Percentiles rank a stretch among this genome's conserved stretches.
Conservation (phyloP, 2,888 invertebrate genomes). For the Limnephilus marmoratus region DNA sequence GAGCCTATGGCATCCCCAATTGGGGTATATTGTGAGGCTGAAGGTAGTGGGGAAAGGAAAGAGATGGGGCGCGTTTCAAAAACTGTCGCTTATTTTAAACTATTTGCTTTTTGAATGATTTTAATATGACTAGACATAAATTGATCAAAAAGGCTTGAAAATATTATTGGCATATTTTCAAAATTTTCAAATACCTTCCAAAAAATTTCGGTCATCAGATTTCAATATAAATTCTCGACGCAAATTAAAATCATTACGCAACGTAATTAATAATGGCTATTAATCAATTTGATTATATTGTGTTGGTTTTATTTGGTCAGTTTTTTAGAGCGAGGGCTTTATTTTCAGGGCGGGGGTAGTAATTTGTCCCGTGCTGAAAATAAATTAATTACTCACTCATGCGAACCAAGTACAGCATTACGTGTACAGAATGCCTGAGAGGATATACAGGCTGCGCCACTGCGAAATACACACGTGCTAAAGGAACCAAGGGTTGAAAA, state of each 20-base stretch:
- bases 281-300: background rate
- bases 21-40: too few relatives aligned
- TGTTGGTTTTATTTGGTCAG: background rate
- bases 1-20: too few relatives aligned
- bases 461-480: background rate
- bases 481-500: background rate
- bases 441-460: background rate
- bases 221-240: background rate
- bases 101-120: background rate
- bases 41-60: too few relatives aligned
- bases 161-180: background rate
- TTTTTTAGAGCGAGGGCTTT: background rate
- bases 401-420: background rate
- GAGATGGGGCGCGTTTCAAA: too few relatives aligned
- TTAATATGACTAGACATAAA: too few relatives aligned
- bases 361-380: constrained; percentile 2
- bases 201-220: background rate
- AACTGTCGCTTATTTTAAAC: too few relatives aligned
- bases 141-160: background rate
- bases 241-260: background rate
- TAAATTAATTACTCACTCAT: constrained; percentile 2
- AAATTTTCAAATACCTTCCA: background rate
- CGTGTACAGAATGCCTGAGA: background rate
- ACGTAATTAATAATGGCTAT: background rate
- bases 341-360: constrained; percentile 1